These are phyloP conservation scores for Tipula helvola DNA, from an alignment of 2,888 invertebrate species.

Conservation along the genomic window DNA sequence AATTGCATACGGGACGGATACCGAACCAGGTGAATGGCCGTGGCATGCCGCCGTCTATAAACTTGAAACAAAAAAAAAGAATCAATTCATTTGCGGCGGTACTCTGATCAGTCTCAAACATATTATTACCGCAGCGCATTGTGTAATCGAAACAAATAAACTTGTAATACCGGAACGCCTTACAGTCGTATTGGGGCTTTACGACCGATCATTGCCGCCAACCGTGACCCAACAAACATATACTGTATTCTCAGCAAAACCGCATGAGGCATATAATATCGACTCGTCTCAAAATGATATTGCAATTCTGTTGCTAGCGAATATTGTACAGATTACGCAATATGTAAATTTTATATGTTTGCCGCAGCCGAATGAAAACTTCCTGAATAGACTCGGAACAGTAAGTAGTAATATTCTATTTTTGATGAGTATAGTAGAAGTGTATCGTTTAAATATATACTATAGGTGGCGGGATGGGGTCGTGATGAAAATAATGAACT, in stretches of 20 bases:
- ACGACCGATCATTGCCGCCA: slow-evolving; percentile 29
- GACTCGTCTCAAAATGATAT: slow-evolving; percentile 25
- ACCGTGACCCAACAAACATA: slow-evolving; percentile 25
- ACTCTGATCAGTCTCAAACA: slow-evolving; percentile 28
- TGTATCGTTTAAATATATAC: not conserved
- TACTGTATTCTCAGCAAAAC: slow-evolving; percentile 14
- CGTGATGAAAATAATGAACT: slow-evolving; percentile 22
- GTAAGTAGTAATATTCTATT: not conserved
- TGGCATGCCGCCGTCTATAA: slow-evolving; percentile 32
- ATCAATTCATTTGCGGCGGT: slow-evolving; percentile 29
- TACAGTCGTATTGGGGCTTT: slow-evolving; percentile 29
- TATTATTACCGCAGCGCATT: slow-evolving; percentile 29
- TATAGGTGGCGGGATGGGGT: slow-evolving; percentile 29
- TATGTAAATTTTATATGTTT: slow-evolving; percentile 32
- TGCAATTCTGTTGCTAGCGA: slow-evolving; percentile 27
- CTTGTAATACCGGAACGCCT: slow-evolving; percentile 25
- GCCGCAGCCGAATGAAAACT: slow-evolving; percentile 11
- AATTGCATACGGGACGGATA: not conserved
- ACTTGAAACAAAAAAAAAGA: not conserved
- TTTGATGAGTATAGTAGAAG: too few relatives aligned
- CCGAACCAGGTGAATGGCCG: slow-evolving; percentile 30
- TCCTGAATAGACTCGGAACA: not conserved
- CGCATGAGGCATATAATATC: slow-evolving; percentile 13
- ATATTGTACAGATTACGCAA: slow-evolving; percentile 25
- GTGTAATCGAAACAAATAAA: slow-evolving; percentile 21